phyloP scores from a whole-genome alignment of 2,797 vertebrate genomes.

The Acridotheres tristis region DNA sequence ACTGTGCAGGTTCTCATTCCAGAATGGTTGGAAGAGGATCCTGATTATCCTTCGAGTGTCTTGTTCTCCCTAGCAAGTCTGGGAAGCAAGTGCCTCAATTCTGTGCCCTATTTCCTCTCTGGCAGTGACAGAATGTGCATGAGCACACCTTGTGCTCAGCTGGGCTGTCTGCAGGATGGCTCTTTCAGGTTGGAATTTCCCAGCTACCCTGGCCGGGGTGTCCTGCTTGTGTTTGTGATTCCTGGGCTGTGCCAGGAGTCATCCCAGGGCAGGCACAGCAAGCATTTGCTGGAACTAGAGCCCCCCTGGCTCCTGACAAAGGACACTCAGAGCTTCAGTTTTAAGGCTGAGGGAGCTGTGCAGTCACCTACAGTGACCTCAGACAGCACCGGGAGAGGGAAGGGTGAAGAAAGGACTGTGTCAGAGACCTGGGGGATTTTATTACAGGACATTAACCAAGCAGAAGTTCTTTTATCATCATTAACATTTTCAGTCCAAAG shows the following conservation, averaged over 20 bases:
- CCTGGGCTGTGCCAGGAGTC: neutral
- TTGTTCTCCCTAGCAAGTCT: neutral
- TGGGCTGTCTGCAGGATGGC: neutral
- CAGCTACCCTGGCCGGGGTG: neutral
- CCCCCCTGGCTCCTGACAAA: neutral
- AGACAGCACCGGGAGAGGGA: neutral
- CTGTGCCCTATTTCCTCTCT: neutral
- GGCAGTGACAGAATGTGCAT: neutral
- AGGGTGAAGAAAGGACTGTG: neutral
- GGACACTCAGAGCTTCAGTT: neutral
- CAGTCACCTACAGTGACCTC: neutral
- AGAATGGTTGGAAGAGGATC: neutral
- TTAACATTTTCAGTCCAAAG: constrained; percentile 16
- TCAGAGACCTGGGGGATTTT: neutral
- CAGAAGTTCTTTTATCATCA: constrained; percentile 8
- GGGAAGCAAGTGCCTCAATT: neutral
- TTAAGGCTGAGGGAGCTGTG: neutral
- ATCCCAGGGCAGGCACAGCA: neutral
- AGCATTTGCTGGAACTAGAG: neutral
- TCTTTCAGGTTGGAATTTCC: neutral
- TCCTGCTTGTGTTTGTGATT: neutral
- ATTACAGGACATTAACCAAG: neutral
- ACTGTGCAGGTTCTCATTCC: neutral
- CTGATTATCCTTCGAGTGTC: neutral
- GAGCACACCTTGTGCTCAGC: neutral